phyloP scores from a whole-genome alignment of 92 coral and sea anemone genomes.

The Micromussa lordhowensis region DNA sequence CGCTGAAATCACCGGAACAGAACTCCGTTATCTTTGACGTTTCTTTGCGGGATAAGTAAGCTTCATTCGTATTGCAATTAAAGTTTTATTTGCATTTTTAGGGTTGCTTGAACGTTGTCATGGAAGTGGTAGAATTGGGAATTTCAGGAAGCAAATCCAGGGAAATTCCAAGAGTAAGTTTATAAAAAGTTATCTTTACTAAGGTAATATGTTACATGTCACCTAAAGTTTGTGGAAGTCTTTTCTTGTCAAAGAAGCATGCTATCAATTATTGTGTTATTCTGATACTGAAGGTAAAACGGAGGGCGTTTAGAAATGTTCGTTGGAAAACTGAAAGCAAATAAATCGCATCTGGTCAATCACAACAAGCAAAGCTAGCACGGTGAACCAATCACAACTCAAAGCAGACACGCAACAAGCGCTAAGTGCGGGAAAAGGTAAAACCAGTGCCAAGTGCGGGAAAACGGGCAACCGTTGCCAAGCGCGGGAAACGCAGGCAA shows the following conservation, averaged over 20 bases:
- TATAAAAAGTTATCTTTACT: neutral
- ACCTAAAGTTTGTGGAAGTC: neutral
- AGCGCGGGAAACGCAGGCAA: neutral
- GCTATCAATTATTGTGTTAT: too few species aligned
- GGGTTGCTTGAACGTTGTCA: conserved; percentile 92
- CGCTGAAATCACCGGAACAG: neutral
- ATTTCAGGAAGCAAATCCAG: conserved; percentile 97
- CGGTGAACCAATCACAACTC: neutral
- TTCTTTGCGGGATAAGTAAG: neutral
- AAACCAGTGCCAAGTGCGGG: neutral
- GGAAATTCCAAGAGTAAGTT: conserved; percentile 63
- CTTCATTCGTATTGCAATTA: neutral
- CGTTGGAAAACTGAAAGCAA: neutral
- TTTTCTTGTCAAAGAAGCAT: too few species aligned
- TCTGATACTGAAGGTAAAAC: neutral
- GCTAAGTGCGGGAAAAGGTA: neutral
- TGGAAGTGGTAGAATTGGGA: conserved; percentile 97
- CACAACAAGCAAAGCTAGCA: neutral
- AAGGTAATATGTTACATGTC: conserved; percentile 2
- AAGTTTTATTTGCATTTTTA: conserved; percentile 12
- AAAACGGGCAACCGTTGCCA: neutral
- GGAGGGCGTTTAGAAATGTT: neutral
- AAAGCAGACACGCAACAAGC: neutral
- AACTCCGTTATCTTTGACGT: neutral
- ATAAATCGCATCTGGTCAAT: neutral